A percentile compares a stretch with the other conserved stretches of the same genome.
These are phyloP conservation scores for Cydia strobilella DNA, from an alignment of 1,140 invertebrate species.

Conservation along the genomic window DNA sequence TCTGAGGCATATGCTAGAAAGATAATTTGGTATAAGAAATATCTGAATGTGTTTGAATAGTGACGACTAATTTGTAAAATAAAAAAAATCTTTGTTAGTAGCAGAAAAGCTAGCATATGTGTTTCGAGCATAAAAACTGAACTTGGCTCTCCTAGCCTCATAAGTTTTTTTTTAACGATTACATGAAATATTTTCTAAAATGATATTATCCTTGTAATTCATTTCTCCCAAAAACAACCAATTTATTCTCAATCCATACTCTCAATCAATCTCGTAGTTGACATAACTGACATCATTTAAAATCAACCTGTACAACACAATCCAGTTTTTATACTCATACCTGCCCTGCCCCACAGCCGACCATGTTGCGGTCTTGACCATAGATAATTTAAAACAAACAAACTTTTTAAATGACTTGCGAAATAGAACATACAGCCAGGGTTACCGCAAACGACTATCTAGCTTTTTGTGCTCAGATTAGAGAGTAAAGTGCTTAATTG, in stretches of 20 bases:
- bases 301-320: neutral
- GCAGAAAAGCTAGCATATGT: neutral
- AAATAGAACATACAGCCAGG: neutral
- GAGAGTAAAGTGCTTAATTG: constrained; percentile 9
- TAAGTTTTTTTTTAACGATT: neutral
- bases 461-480: neutral
- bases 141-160: neutral
- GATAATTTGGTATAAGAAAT: too few relatives aligned
- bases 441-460: neutral
- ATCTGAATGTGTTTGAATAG: too few relatives aligned
- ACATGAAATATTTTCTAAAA: too few relatives aligned
- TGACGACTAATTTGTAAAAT: too few relatives aligned
- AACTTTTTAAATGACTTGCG: constrained; percentile 1
- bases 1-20: too few relatives aligned
- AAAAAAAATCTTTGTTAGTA: too few relatives aligned
- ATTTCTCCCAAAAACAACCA: neutral
- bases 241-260: neutral
- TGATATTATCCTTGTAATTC: neutral
- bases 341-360: neutral
- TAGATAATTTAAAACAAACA: constrained; percentile 30
- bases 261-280: neutral
- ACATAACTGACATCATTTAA: neutral
- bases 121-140: neutral
- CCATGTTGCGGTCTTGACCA: constrained; percentile 24
- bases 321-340: neutral